These are phyloP conservation scores for Clistopyga incitator DNA, from an alignment of 2,888 invertebrate genomes.

Conservation along the genomic window DNA sequence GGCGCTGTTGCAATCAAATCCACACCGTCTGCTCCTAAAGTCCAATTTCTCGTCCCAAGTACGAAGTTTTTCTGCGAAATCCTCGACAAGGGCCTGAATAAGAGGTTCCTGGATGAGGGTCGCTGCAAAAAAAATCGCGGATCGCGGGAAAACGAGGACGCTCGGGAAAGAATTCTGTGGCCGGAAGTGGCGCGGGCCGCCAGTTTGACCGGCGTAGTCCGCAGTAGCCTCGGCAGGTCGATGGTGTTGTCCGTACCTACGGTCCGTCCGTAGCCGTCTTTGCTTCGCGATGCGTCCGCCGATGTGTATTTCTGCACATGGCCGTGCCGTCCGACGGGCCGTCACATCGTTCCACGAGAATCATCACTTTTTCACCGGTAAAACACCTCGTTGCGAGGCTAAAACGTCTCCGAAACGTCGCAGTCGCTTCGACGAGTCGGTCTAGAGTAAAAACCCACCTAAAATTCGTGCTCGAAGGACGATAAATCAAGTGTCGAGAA, in stretches of 20 bases:
- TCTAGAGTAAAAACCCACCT: background rate
- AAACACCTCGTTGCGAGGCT: conserved; percentile 61
- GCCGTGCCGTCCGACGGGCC: conserved; percentile 79
- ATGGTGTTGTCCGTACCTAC: conserved; percentile 79
- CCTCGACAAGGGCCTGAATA: background rate
- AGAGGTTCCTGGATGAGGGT: background rate
- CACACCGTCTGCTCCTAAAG: conserved; percentile 17
- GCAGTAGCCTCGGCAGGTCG: conserved; percentile 75
- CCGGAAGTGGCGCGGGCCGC: conserved; percentile 50
- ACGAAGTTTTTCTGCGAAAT: background rate
- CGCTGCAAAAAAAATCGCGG: background rate
- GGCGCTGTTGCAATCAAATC: conserved; percentile 60
- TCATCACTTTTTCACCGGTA: conserved; percentile 77
- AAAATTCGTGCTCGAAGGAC: background rate
- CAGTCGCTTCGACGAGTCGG: conserved; percentile 8
- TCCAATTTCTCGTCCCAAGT: too few relatives aligned
- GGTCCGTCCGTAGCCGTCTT: conserved; percentile 80
- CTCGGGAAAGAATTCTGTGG: background rate
- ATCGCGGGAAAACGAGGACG: background rate
- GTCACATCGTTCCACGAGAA: conserved; percentile 75
- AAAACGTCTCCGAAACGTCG: conserved; percentile 26
- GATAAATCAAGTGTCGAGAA: conserved; percentile 15
- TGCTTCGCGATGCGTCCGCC: conserved; percentile 79
- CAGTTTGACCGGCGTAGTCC: conserved; percentile 68
- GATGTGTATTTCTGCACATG: conserved; percentile 83